phyloP scores from a whole-genome alignment of 2,888 invertebrate species.

The Pyrrhia umbra region DNA sequence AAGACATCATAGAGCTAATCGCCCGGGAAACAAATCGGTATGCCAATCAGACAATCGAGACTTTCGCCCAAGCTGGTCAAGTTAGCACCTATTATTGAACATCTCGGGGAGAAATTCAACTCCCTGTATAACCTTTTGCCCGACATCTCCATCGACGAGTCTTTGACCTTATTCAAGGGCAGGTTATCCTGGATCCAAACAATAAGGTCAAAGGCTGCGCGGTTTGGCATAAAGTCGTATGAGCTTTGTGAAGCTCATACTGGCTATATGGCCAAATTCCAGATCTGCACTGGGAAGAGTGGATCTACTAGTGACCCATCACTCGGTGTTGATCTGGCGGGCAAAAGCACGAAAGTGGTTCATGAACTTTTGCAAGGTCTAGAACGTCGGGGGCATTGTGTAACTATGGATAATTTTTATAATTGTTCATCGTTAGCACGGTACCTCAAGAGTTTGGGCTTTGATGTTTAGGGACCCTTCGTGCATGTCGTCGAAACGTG shows the following conservation, averaged over 20 bases:
- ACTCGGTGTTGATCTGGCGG: not conserved
- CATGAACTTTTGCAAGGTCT: constrained; percentile 1
- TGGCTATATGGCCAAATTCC: constrained; percentile 45
- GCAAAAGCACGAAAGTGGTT: not conserved
- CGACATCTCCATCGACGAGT: constrained; percentile 48
- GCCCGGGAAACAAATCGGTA: constrained; percentile 57
- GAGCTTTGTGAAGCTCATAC: constrained; percentile 54
- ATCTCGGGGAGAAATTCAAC: constrained; percentile 27
- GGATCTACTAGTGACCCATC: not conserved
- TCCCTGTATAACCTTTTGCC: constrained; percentile 3
- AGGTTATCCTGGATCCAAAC: constrained; percentile 44
- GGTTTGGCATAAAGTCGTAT: constrained; percentile 52
- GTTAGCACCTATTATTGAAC: constrained; percentile 28
- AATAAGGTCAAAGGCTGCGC: constrained; percentile 30
- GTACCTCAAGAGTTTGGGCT: constrained; percentile 45
- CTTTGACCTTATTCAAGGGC: constrained; percentile 52
- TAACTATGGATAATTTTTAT: constrained; percentile 39
- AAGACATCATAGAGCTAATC: constrained; percentile 53
- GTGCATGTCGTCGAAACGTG: constrained; percentile 46
- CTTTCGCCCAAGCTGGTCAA: not conserved
- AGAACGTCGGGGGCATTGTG: constrained; percentile 24
- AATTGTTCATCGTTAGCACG: constrained; percentile 46
- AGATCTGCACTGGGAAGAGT: constrained; percentile 29
- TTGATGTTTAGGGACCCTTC: constrained; percentile 58
- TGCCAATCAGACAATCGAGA: constrained; percentile 50